Conservation (phyloP, 2,113 vertebrate species). For the Barnardius zonarius region DNA sequence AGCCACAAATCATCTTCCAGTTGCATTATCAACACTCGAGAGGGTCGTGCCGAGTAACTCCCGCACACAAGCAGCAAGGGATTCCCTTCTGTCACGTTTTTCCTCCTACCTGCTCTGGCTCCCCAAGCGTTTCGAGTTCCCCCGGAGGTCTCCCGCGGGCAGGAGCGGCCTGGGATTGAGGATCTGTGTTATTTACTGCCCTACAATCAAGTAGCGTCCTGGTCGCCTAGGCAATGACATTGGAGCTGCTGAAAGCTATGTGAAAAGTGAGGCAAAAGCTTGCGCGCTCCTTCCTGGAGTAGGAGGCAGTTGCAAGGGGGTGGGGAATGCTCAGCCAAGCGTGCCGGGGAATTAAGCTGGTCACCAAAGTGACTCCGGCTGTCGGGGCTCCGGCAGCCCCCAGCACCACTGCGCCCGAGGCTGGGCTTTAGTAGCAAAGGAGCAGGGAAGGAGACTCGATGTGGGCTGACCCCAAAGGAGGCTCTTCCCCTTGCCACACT, state of each 20-base stretch:
- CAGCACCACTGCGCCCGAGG: background rate
- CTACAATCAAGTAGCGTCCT: constrained; percentile 75
- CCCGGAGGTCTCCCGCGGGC: constrained; percentile 58
- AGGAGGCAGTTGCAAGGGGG: constrained; percentile 47
- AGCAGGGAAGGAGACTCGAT: rapidly evolving
- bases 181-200: constrained; percentile 51
- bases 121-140: background rate
- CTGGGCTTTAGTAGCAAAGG: rapidly evolving
- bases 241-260: constrained; percentile 65
- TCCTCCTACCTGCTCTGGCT: constrained; percentile 24
- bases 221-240: constrained; percentile 81
- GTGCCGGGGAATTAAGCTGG: constrained; percentile 20
- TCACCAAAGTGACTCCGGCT: background rate
- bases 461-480: rapidly evolving
- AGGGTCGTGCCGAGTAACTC: background rate
- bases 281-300: constrained; percentile 54
- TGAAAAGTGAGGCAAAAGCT: constrained; percentile 67
- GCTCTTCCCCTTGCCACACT: rapidly evolving
- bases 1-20: background rate
- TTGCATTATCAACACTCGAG: rapidly evolving
- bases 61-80: background rate
- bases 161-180: constrained; percentile 56
- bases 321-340: constrained; percentile 51
- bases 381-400: background rate
- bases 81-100: background rate